Conservation (phyloP, 2,113 vertebrate species). For the Sceloporus undulatus region DNA sequence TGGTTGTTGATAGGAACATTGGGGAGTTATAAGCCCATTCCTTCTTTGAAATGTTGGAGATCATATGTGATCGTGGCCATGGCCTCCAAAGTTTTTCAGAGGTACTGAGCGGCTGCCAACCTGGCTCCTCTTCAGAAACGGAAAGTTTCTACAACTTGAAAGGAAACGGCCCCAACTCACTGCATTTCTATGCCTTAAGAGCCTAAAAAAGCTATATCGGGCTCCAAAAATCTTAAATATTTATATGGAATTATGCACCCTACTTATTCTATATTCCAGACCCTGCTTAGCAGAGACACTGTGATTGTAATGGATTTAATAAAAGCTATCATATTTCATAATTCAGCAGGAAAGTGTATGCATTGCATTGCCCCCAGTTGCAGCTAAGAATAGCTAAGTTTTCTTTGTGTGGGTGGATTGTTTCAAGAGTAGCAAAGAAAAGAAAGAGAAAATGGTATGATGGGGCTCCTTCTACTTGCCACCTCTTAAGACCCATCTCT, state of each 20-base stretch:
- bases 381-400: constrained; percentile 78
- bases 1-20: background rate
- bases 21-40: background rate
- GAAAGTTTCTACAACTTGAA: constrained; percentile 43
- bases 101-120: too few relatives aligned
- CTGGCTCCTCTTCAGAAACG: background rate
- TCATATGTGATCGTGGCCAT: too few relatives aligned
- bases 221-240: constrained; percentile 81
- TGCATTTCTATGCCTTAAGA: constrained; percentile 61
- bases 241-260: constrained; percentile 82
- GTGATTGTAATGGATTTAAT: constrained; percentile 75
- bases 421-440: constrained; percentile 59
- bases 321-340: constrained; percentile 76
- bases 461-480: constrained; percentile 17
- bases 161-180: constrained; percentile 55
- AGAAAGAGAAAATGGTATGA: background rate
- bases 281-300: constrained; percentile 69
- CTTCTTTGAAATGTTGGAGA: background rate
- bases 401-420: constrained; percentile 59
- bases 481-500: background rate
- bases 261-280: constrained; percentile 81
- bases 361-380: constrained; percentile 59
- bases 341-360: constrained; percentile 76
- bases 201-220: constrained; percentile 70
- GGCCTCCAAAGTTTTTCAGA: background rate